Base-by-base conservation (phyloP, 2,888 invertebrate genomes). In the Euplagia quadripunctaria region DNA sequence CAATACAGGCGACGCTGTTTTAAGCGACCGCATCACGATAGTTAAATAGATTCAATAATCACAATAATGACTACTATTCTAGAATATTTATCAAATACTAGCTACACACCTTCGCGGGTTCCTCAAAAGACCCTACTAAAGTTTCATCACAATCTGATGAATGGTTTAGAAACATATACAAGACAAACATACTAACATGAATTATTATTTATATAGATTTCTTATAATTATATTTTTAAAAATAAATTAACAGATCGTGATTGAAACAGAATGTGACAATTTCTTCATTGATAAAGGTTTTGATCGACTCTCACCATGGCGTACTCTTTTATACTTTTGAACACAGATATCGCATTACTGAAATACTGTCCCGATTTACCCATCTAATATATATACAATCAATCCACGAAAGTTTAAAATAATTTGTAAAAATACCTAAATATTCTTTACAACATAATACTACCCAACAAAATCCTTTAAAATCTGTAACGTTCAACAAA, bases 401-500 rank as follows among this genome's bases (percentile, higher is more conserved):
- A 5, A 20, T 58, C 12, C 20, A 1, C 14, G 31, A 61, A 31
- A 61, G 14, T 61, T 61, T 31, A 61, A 61, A 9, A 3, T 31
- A 31, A 31, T 31, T 31, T 31, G 31, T 31, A 42, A n/a, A 42
- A n/a, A 16, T 7, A 68, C 17, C 14, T 17, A 41, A 41, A 52
- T n/a, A 42, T 20, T 11, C n/a, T 55, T 42, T 42, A 76, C 14
- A 46, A 7, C 1, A n/a, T 55, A 61, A 61, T 46, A 16, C 8
- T 11, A 42, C 12, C n/a, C 17, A 49, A 49, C 41, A 41, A 17
- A 14, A 12, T 7, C 51, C 20, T 51, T 46, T n/a, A 17, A 64
- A 70, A 42, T 43, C 16, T 64, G n/a, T 42, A n/a, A 64, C 64
- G 61, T 67, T 61, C 14, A 46, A 52, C 55, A 41, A 31, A 46